Evolutionary conservation across 2,113 vertebrate species (phyloP).

Genomic region (Recurvirostra avosetta): DNA sequence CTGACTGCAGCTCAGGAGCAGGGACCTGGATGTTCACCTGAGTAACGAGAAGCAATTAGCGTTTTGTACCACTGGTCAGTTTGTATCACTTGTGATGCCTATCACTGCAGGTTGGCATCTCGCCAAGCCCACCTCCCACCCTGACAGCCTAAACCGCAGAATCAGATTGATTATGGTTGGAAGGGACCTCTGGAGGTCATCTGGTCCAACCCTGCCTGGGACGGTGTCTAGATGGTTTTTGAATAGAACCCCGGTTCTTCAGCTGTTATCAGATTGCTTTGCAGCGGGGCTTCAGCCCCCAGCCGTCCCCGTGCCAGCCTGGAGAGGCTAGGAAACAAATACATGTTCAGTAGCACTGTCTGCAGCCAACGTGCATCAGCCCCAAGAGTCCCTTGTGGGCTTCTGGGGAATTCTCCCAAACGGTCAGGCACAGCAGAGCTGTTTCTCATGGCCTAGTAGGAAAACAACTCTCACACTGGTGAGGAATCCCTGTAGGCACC

Average conservation of each 20-base stretch:
- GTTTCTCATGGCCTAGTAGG: neutral
- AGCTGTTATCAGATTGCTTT: neutral
- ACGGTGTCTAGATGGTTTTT: neutral
- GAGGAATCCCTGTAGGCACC: neutral
- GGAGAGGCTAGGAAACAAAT: neutral
- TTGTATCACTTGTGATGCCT: neutral
- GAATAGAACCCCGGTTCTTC: neutral
- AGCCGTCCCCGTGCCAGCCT: neutral
- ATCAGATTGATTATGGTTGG: neutral
- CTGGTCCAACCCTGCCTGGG: neutral
- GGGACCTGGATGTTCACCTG: constrained; percentile 99
- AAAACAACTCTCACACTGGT: neutral
- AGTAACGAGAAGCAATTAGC: accelerated
- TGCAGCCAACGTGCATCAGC: neutral
- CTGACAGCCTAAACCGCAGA: neutral
- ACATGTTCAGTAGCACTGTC: neutral
- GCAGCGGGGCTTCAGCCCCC: neutral
- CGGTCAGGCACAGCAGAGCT: neutral
- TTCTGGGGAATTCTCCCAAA: neutral
- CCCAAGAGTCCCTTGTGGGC: neutral
- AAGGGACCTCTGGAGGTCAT: neutral
- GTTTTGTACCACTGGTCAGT: neutral
- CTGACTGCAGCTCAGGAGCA: constrained; percentile 92
- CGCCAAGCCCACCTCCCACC: neutral
- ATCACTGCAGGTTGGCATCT: neutral